Evolutionary conservation across 2,113 vertebrate genomes (phyloP).

Genomic region (Salvator merianae): DNA sequence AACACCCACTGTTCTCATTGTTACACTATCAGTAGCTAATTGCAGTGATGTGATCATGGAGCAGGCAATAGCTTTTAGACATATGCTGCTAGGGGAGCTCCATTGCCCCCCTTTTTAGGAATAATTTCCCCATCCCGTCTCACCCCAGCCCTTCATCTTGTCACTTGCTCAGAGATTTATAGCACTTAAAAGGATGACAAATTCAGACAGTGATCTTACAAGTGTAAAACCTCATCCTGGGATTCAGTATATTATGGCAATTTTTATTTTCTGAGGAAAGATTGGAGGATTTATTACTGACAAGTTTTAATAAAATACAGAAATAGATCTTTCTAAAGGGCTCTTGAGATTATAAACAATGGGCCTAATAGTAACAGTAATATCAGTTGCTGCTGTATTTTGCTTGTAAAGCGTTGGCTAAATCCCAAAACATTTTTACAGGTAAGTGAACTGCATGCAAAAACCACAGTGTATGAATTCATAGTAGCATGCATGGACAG

Average conservation of each 20-base stretch:
- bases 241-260: neutral
- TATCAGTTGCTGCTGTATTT: neutral
- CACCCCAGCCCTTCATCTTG: neutral
- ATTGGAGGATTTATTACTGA: constrained; percentile 6
- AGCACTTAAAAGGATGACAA: constrained; percentile 15
- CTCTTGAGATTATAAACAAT: neutral
- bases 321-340: neutral
- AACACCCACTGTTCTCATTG: too few relatives aligned
- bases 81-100: neutral
- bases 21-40: neutral
- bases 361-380: neutral
- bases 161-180: neutral
- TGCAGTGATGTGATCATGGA: neutral
- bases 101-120: neutral
- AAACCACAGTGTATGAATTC: neutral
- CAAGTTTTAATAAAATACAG: constrained; percentile 19
- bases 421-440: neutral
- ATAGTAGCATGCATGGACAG: neutral
- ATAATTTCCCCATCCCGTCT: neutral
- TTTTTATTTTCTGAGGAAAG: neutral
- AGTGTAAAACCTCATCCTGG: neutral
- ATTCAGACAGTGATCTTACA: constrained; percentile 12
- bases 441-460: neutral
- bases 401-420: neutral
- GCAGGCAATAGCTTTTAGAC: neutral